Conservation (phyloP, 2,113 vertebrate genomes). For the Pseudolaguvia tuberculata region DNA sequence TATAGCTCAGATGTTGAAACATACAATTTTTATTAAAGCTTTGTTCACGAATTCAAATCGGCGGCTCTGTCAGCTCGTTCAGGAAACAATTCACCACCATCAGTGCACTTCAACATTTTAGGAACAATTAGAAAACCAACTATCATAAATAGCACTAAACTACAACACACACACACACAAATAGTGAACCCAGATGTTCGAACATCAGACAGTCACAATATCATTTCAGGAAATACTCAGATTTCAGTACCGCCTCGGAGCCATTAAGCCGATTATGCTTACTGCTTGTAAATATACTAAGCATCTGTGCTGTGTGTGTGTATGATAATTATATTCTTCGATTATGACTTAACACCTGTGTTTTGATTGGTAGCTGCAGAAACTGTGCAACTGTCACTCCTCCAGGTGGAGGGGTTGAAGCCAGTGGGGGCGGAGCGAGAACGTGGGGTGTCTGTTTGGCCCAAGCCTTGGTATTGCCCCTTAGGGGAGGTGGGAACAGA, state of each 20-base stretch:
- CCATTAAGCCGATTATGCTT: neutral
- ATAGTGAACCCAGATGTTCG: neutral
- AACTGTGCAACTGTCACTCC: constrained; percentile 7
- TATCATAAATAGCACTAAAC: constrained; percentile 13
- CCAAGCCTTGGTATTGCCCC: constrained; percentile 40
- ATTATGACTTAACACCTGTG: constrained; percentile 30
- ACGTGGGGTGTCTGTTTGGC: constrained; percentile 42
- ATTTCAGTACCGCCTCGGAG: neutral
- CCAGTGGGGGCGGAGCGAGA: constrained; percentile 41
- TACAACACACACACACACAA: neutral
- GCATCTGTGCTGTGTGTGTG: neutral
- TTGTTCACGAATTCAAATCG: constrained; percentile 24
- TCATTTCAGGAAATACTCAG: constrained; percentile 10
- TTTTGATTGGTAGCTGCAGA: constrained; percentile 21
- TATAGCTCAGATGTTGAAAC: too few relatives aligned
- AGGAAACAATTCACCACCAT: neutral
- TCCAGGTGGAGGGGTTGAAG: constrained; percentile 38
- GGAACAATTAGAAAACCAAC: constrained; percentile 15
- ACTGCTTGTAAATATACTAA: neutral
- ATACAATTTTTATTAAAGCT: constrained; percentile 30
- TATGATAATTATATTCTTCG: neutral
- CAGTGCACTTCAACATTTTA: constrained; percentile 19
- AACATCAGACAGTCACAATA: neutral
- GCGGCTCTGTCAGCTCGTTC: neutral
- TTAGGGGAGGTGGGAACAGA: constrained; percentile 34